Evolutionary conservation across 2,888 invertebrate species (phyloP).

Genomic region (Zaprionus obscuricornis): DNA sequence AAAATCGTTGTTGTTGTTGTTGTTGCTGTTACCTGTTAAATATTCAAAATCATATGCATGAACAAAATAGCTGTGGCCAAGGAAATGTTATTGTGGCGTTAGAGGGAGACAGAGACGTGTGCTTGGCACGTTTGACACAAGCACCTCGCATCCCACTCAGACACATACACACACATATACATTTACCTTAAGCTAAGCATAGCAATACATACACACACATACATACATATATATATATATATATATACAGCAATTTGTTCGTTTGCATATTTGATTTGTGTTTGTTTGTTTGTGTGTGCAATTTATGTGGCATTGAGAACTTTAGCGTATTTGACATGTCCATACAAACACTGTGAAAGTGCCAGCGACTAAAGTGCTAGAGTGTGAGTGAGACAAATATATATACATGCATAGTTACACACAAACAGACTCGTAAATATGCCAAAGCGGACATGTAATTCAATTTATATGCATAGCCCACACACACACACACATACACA

Average conservation of each 20-base stretch:
- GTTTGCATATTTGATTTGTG: conserved; percentile 74
- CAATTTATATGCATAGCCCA: conserved; percentile 63
- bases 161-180: background rate
- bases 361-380: no score
- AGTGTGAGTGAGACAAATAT: conserved; percentile 2
- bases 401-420: conserved; percentile 17
- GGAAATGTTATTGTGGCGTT: no score
- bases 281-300: conserved; percentile 55
- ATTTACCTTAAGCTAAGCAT: background rate
- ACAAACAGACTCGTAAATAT: conserved; percentile 69
- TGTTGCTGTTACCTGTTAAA: conserved; percentile 60
- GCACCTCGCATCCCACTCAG: conserved; percentile 21
- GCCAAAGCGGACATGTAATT: conserved; percentile 63
- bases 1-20: background rate
- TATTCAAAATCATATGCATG: conserved; percentile 77
- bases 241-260: conserved; percentile 52
- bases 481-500: conserved; percentile 34
- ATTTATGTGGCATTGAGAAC: conserved; percentile 75
- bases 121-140: conserved; percentile 38
- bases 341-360: conserved; percentile 44
- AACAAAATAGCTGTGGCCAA: conserved; percentile 35
- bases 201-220: conserved; percentile 7
- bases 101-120: background rate
- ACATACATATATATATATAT: conserved; percentile 6
- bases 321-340: conserved; percentile 68